These are phyloP conservation scores for Rhaphigaster nebulosa DNA, from an alignment of 2,888 invertebrate genomes.

Conservation along the genomic window DNA sequence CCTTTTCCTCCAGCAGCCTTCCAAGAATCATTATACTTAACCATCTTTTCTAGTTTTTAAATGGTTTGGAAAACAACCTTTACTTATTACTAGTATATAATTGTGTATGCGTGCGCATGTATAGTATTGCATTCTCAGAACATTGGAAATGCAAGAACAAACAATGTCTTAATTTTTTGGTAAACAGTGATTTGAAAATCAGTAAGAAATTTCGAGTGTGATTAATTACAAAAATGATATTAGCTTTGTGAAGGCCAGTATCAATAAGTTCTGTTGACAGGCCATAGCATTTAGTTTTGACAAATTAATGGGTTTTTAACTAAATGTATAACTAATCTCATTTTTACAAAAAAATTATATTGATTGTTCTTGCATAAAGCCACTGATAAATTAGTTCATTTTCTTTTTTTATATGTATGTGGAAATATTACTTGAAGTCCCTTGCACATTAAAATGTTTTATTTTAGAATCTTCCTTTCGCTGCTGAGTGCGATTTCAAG, in stretches of 20 bases:
- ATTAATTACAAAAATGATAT: not conserved
- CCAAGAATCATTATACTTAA: not conserved
- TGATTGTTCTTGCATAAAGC: not conserved
- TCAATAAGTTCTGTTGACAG: not conserved
- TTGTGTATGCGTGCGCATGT: too few relatives aligned
- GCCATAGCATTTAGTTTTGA: not conserved
- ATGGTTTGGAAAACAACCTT: not conserved
- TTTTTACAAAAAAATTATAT: not conserved
- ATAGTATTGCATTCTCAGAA: too few relatives aligned
- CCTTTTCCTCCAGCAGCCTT: too few relatives aligned
- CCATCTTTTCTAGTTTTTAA: not conserved
- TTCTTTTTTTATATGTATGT: slow-evolving; percentile 7
- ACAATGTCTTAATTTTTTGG: too few relatives aligned
- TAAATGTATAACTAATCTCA: not conserved
- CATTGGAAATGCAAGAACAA: too few relatives aligned
- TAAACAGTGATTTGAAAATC: too few relatives aligned
- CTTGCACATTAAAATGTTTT: slow-evolving; percentile 60
- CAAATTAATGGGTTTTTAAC: not conserved
- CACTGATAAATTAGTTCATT: not conserved
- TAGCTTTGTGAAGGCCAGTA: not conserved
- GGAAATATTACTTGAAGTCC: slow-evolving; percentile 58
- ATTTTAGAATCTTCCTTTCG: slow-evolving; percentile 76
- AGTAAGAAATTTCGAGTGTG: too few relatives aligned
- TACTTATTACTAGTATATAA: too few relatives aligned
- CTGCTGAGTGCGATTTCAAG: slow-evolving; percentile 77